phyloP scores from a whole-genome alignment of 2,888 invertebrate species.

The Rotaria socialis region DNA sequence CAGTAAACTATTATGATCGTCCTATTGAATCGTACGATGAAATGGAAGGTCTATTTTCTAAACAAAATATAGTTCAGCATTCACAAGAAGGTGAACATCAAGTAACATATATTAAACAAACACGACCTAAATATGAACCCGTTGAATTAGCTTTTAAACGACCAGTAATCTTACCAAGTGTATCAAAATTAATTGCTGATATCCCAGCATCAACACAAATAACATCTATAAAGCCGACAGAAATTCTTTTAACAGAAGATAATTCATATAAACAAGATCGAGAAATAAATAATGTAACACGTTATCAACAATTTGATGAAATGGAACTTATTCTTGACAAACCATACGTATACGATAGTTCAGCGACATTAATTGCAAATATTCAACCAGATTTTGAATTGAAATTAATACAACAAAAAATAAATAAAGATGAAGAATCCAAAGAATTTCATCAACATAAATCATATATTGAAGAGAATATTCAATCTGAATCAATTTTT shows the following conservation, averaged over 20 bases:
- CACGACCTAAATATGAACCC: conserved; percentile 26
- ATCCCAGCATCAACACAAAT: background rate
- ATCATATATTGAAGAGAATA: background rate
- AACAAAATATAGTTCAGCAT: background rate
- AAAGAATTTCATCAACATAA: background rate
- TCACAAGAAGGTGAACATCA: background rate
- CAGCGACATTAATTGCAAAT: background rate
- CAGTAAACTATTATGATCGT: background rate
- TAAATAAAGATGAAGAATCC: background rate
- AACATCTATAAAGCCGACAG: background rate
- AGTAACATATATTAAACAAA: background rate
- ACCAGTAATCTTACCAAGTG: background rate
- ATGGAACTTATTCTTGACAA: background rate
- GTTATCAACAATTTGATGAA: background rate
- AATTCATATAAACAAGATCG: background rate
- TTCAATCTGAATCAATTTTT: background rate
- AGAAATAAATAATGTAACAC: background rate
- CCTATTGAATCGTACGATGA: background rate
- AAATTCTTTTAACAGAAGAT: background rate
- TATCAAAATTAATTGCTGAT: conserved; percentile 20
- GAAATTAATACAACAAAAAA: background rate
- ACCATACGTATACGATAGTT: background rate
- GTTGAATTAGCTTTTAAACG: conserved; percentile 5
- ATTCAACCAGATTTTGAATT: conserved; percentile 5
- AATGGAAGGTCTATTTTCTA: background rate